Conservation (phyloP, 2,113 vertebrate genomes). For the Eleginops maclovinus region DNA sequence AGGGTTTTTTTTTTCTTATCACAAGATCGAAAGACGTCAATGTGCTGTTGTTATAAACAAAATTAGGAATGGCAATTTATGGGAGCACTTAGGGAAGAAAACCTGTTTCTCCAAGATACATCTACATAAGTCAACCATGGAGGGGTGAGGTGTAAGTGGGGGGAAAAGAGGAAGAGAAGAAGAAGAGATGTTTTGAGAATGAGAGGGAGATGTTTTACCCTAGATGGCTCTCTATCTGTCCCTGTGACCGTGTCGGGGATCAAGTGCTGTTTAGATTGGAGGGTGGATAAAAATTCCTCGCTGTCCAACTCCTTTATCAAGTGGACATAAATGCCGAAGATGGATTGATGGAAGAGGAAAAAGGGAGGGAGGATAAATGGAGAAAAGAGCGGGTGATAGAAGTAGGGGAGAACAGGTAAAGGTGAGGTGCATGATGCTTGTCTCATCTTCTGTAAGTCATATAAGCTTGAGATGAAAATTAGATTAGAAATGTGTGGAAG, state of each 20-base stretch:
- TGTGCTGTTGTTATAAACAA: constrained; percentile 50
- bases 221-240: constrained; percentile 75
- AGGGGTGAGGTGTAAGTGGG: constrained; percentile 4
- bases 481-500: background rate
- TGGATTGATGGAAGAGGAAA: constrained; percentile 15
- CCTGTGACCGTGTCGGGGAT: constrained; percentile 50
- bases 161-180: constrained; percentile 8
- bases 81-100: constrained; percentile 78
- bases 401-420: background rate
- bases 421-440: background rate
- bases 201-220: constrained; percentile 72
- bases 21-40: constrained; percentile 38
- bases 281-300: constrained; percentile 74
- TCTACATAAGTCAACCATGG: constrained; percentile 67
- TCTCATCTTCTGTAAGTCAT: background rate
- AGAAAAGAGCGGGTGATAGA: background rate
- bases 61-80: constrained; percentile 77
- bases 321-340: constrained; percentile 38
- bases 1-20: constrained; percentile 15
- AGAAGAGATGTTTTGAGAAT: constrained; percentile 14
- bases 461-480: background rate
- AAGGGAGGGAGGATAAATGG: constrained; percentile 13
- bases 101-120: constrained; percentile 66
- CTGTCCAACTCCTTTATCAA: constrained; percentile 62
- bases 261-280: constrained; percentile 77